These are phyloP conservation scores for Porites lutea DNA, from an alignment of 64 coral and sea anemone species.

Conservation along the genomic window DNA sequence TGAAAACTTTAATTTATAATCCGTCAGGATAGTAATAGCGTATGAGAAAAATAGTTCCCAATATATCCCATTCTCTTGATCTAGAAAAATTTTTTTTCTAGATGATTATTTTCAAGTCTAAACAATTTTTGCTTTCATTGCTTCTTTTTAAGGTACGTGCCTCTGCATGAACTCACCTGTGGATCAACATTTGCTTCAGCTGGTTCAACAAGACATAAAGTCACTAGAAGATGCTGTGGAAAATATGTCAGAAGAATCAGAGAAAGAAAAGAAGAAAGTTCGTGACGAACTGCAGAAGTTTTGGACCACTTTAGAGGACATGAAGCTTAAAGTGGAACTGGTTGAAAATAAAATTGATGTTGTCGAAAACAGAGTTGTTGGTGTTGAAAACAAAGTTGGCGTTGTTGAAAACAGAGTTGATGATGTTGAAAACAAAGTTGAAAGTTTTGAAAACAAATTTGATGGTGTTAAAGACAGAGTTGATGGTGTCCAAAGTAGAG, in stretches of 20 bases:
- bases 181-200: neutral
- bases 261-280: neutral
- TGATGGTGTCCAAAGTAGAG: too few species aligned
- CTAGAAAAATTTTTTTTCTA: too few species aligned
- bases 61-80: too few species aligned
- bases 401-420: too few species aligned
- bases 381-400: neutral
- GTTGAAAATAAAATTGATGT: neutral
- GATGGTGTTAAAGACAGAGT: too few species aligned
- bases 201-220: conserved; percentile 8
- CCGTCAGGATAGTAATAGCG: too few species aligned
- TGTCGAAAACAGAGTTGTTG: neutral
- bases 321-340: neutral
- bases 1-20: too few species aligned
- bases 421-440: too few species aligned
- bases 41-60: too few species aligned
- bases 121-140: neutral
- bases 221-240: conserved; percentile 9
- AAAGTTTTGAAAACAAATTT: too few species aligned
- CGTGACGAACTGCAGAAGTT: neutral
- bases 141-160: neutral
- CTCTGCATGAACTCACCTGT: conserved; percentile 23
- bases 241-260: conserved; percentile 1
- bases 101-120: too few species aligned
- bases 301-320: neutral